Conservation (phyloP, 2,888 invertebrate species). For the Drosophila villosipedis region DNA sequence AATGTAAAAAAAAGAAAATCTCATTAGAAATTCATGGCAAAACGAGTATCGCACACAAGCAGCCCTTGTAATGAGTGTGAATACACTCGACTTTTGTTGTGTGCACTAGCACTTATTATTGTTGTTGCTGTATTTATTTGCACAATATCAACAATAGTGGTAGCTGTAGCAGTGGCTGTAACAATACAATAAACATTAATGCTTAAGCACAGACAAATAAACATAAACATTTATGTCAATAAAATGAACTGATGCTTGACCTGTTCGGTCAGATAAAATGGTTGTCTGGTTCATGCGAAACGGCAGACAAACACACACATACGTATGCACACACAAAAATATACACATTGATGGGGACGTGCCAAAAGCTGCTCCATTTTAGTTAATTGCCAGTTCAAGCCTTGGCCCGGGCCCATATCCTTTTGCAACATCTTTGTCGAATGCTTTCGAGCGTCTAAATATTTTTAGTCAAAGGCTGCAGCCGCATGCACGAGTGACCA, state of each 20-base stretch:
- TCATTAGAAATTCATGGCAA: constrained; percentile 44
- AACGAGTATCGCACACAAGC: constrained; percentile 34
- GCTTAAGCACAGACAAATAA: constrained; percentile 73
- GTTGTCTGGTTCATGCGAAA: constrained; percentile 45
- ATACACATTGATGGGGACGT: constrained; percentile 15
- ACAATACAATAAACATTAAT: constrained; percentile 69
- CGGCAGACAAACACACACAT: constrained; percentile 13
- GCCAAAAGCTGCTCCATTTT: constrained; percentile 52
- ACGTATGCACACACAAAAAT: not conserved
- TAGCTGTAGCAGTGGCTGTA: constrained; percentile 30
- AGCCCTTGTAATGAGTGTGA: constrained; percentile 47
- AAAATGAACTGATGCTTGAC: constrained; percentile 78
- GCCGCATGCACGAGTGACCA: constrained; percentile 54
- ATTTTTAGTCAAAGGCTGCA: constrained; percentile 61
- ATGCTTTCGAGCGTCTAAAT: constrained; percentile 61
- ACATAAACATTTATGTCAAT: constrained; percentile 78
- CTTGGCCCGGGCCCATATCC: constrained; percentile 18
- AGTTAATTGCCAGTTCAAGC: constrained; percentile 53
- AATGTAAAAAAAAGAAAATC: constrained; percentile 45
- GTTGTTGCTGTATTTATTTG: constrained; percentile 53
- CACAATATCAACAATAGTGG: constrained; percentile 54
- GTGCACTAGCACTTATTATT: constrained; percentile 25
- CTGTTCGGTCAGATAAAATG: constrained; percentile 68
- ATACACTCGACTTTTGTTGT: constrained; percentile 52
- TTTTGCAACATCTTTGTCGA: constrained; percentile 49